Conservation (phyloP, 2,888 invertebrate species). For the Leptogaster cylindrica region DNA sequence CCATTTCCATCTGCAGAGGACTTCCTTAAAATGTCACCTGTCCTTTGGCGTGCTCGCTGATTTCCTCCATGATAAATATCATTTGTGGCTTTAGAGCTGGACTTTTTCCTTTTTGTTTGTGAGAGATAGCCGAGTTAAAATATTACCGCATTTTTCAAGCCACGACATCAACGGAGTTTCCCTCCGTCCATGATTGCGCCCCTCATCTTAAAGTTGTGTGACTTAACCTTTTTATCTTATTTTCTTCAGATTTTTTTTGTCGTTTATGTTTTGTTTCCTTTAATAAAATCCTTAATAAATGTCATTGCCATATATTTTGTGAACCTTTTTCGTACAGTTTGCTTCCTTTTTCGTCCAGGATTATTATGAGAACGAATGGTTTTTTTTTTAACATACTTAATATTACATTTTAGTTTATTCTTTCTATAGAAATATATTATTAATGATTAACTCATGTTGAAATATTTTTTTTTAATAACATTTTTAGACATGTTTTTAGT, state of each 20-base stretch:
- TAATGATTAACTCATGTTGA: no score
- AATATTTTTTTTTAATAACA: no score
- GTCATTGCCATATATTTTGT: neutral
- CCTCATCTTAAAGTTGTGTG: conserved; percentile 4
- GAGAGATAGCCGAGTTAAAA: conserved; percentile 11
- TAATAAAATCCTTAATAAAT: conserved; percentile 19
- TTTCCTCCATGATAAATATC: conserved; percentile 6
- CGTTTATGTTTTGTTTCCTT: conserved; percentile 12
- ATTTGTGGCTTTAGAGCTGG: neutral
- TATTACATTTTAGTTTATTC: no score
- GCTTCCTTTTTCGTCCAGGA: neutral
- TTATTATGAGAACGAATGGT: no score
- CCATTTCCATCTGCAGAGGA: no score
- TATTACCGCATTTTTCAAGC: conserved; percentile 22
- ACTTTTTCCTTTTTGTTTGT: conserved; percentile 1
- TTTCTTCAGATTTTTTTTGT: neutral
- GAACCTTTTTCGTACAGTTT: neutral
- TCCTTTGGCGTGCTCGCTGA: no score
- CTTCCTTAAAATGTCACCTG: no score
- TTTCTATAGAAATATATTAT: no score
- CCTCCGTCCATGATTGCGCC: conserved; percentile 1
- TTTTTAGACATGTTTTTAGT: no score
- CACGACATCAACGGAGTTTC: neutral
- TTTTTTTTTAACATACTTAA: no score
- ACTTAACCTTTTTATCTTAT: conserved; percentile 16